Conservation (phyloP, 2,113 vertebrate species). For the Phaethon lepturus region DNA sequence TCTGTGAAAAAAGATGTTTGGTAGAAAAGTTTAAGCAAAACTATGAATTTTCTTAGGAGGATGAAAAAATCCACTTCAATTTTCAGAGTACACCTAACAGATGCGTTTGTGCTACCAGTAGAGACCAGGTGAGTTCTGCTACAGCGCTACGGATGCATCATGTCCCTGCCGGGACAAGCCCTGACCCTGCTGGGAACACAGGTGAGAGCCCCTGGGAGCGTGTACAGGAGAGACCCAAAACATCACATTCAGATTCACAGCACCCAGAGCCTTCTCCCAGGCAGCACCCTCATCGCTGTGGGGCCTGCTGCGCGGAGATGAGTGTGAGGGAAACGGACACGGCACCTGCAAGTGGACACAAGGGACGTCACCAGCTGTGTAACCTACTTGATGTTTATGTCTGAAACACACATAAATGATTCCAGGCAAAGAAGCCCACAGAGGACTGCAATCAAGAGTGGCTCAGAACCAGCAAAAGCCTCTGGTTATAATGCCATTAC, state of each 20-base stretch:
- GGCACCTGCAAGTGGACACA: not conserved
- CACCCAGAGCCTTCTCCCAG: not conserved
- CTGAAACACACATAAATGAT: not conserved
- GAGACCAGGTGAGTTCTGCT: not conserved
- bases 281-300: accelerated
- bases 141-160: not conserved
- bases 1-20: not conserved
- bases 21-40: not conserved
- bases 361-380: not conserved
- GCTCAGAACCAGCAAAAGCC: not conserved
- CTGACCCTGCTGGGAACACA: not conserved
- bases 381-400: not conserved
- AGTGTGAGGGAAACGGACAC: not conserved
- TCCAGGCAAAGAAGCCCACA: not conserved
- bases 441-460: not conserved
- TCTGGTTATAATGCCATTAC: not conserved
- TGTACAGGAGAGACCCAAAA: not conserved
- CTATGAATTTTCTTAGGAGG: not conserved
- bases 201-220: not conserved
- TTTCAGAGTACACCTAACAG: not conserved
- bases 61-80: not conserved
- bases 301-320: not conserved
- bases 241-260: not conserved
- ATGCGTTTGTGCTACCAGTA: not conserved
- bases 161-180: not conserved